Evolutionary conservation across 2,797 vertebrate species (phyloP).

Genomic region (Heteromormyrus szaboi): DNA sequence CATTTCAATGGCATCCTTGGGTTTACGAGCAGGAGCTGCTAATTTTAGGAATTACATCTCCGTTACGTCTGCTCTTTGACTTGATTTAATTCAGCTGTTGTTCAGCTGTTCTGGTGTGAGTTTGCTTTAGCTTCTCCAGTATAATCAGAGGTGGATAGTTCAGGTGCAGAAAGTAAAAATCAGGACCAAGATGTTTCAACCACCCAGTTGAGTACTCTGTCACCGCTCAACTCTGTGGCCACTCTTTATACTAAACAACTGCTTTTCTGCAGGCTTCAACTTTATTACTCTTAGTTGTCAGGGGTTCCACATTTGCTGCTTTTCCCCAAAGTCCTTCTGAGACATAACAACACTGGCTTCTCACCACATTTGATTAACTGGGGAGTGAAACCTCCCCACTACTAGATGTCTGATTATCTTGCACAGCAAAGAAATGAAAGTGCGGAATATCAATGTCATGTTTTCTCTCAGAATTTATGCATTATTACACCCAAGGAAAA

Average conservation of each 20-base stretch:
- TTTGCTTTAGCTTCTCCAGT: not conserved
- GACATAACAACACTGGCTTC: not conserved
- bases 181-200: not conserved
- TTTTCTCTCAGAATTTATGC: not conserved
- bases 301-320: not conserved
- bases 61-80: not conserved
- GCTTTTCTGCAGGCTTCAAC: not conserved
- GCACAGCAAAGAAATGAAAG: not conserved
- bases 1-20: not conserved
- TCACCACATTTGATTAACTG: not conserved
- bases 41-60: not conserved
- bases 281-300: not conserved
- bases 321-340: not conserved
- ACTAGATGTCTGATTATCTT: not conserved
- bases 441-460: not conserved
- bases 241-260: not conserved
- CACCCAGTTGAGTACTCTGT: not conserved
- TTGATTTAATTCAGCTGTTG: not conserved
- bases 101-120: not conserved
- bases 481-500: not conserved
- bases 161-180: not conserved
- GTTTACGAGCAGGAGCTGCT: not conserved
- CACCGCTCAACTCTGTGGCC: not conserved
- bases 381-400: not conserved
- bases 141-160: not conserved